Base-by-base conservation (phyloP, 2,888 invertebrate genomes). In the Watsonalla binaria region DNA sequence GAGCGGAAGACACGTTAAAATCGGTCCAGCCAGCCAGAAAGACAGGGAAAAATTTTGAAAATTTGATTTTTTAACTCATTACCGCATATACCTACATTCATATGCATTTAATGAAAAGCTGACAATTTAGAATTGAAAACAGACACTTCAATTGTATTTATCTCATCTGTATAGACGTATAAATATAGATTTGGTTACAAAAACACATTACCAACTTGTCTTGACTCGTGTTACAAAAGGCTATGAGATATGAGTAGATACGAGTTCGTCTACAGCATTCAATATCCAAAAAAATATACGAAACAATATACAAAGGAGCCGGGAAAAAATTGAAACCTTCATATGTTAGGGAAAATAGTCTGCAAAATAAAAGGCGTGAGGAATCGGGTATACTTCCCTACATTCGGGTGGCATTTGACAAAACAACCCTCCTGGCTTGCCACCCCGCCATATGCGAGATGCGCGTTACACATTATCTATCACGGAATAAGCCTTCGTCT, bases 391-490 rank as follows among this genome's bases (percentile, higher is more conserved):
- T 52, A 65, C 73, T 73, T 70, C 70, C 72, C 68, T 74, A 72
- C 68, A 75, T 73, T 74, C 63, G 76, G 77, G 78, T 80, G 82
- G 81, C 83, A 74, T 88, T 86, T 88, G 89, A 88, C 87, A 86
- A 84, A 87, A 85, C 85, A 84, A 75, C 83, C 82, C 78, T 76
- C 75, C 56, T 42, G 11, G 42, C 42, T 11, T 61, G 67, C 66
- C 60, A 56, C 59, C 66, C 60, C 66, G 63, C 73, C 82, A 82
- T 82, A 82, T 83, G 85, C 77, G 82, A 84, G 86, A 82, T 83
- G 85, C 77, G 82, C 84, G 86, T 82, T 83, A 83, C 85, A 86
- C 80, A 82, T 89, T 90, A 89, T 87, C 88, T 88, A 86, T 88
- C 87, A 83, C 74, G 72, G 72, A 78, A 79, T 76, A 80, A 71